phyloP scores from a whole-genome alignment of 2,113 vertebrate genomes.

The Nibea coibor region DNA sequence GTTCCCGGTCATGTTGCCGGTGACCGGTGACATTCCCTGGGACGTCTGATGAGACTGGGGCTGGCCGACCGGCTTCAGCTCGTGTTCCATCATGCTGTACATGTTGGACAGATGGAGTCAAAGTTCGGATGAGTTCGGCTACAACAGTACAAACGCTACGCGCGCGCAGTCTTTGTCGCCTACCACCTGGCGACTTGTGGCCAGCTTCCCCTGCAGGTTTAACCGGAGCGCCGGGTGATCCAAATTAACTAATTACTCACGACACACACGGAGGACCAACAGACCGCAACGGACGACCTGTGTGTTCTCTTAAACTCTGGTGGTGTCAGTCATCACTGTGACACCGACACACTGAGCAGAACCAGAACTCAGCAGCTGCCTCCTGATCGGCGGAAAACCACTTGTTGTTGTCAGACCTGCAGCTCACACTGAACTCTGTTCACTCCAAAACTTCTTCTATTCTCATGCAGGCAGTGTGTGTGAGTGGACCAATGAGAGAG shows the following conservation, averaged over 20 bases:
- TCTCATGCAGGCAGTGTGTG: conserved; percentile 40
- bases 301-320: not conserved
- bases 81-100: conserved; percentile 89
- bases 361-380: not conserved
- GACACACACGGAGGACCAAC: not conserved
- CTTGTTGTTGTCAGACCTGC: conserved; percentile 75
- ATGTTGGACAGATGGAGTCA: conserved; percentile 57
- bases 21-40: conserved; percentile 80
- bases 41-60: conserved; percentile 74
- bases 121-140: not conserved
- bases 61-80: conserved; percentile 82
- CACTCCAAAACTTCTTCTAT: conserved; percentile 61
- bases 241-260: conserved; percentile 60
- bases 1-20: conserved; percentile 68
- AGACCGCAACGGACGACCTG: not conserved
- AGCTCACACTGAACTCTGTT: conserved; percentile 58
- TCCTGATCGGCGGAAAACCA: conserved; percentile 42
- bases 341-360: not conserved
- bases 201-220: conserved; percentile 38
- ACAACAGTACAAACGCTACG: not conserved
- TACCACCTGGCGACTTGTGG: conserved; percentile 51
- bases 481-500: conserved; percentile 76
- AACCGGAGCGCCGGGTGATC: conserved; percentile 55
- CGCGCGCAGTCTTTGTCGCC: conserved; percentile 35
- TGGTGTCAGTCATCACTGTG: conserved; percentile 25